These are phyloP conservation scores for Anisognathus igniventris DNA, from an alignment of 2,797 vertebrate species.

Conservation along the genomic window DNA sequence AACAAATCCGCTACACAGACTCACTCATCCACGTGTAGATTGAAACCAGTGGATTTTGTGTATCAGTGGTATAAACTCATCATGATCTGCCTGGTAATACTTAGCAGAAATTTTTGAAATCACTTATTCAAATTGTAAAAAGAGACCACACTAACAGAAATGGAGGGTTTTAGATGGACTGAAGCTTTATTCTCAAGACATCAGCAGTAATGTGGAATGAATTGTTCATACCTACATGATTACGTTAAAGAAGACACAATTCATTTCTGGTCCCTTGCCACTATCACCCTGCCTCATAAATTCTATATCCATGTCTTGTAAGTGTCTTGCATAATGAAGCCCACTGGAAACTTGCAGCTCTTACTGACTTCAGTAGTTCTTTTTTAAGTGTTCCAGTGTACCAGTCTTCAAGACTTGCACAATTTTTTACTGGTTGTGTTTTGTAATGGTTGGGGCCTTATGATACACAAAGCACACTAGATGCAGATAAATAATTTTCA, in stretches of 20 bases:
- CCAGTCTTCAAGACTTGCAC: not conserved
- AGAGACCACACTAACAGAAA: not conserved
- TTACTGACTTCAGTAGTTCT: not conserved
- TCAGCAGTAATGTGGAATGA: not conserved
- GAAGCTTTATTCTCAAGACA: not conserved
- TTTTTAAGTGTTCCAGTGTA: not conserved
- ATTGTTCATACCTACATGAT: not conserved
- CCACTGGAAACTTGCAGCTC: not conserved
- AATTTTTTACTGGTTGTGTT: not conserved
- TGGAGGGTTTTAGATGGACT: not conserved
- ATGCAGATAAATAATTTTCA: not conserved
- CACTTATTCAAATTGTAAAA: not conserved
- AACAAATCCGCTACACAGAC: not conserved
- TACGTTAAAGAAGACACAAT: not conserved
- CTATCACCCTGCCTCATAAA: not conserved
- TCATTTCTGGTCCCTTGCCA: not conserved
- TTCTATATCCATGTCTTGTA: not conserved
- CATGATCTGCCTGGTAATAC: not conserved
- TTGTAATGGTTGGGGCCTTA: rapidly evolving
- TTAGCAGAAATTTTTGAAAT: constrained; percentile 2
- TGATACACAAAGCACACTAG: not conserved
- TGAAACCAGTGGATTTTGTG: not conserved
- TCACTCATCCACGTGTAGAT: not conserved
- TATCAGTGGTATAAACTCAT: not conserved
- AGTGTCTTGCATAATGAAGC: not conserved